phyloP scores from a whole-genome alignment of 2,797 vertebrate genomes.

The Rhabdophis nuchalis region DNA sequence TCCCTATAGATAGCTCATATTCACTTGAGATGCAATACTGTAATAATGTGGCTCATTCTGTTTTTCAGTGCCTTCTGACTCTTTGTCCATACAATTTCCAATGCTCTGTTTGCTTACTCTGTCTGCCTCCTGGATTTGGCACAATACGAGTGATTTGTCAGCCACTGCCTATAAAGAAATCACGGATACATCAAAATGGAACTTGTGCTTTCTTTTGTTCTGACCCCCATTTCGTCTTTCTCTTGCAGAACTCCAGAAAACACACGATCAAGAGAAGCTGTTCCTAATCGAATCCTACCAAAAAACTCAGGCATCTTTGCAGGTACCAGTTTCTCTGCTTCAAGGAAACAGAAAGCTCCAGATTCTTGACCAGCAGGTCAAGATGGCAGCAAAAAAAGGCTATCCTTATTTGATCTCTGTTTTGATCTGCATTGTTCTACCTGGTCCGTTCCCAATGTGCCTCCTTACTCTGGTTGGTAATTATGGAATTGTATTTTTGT shows the following conservation, averaged over 20 bases:
- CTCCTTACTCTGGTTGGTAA: not conserved
- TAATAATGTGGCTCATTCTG: not conserved
- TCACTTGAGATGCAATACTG: not conserved
- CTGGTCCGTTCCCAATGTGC: not conserved
- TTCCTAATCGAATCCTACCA: conserved; percentile 65
- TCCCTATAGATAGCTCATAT: not conserved
- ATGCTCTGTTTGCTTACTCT: not conserved
- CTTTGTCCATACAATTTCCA: not conserved
- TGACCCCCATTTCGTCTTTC: not conserved
- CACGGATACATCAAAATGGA: not conserved
- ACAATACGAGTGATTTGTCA: not conserved
- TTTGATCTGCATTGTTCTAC: not conserved
- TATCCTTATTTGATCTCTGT: not conserved
- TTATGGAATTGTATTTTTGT: not conserved
- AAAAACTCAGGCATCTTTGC: conserved; percentile 65
- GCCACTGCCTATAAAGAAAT: no score
- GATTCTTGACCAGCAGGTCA: not conserved
- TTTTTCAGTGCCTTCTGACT: not conserved
- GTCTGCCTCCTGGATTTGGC: not conserved
- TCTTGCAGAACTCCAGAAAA: conserved; percentile 65
- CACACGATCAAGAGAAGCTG: conserved; percentile 65
- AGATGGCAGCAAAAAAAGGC: not conserved
- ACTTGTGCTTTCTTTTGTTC: not conserved
- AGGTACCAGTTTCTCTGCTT: conserved; percentile 62
- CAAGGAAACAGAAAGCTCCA: not conserved